Base-by-base conservation (phyloP, 2,888 invertebrate species). In the Amphiduros pacificus region DNA sequence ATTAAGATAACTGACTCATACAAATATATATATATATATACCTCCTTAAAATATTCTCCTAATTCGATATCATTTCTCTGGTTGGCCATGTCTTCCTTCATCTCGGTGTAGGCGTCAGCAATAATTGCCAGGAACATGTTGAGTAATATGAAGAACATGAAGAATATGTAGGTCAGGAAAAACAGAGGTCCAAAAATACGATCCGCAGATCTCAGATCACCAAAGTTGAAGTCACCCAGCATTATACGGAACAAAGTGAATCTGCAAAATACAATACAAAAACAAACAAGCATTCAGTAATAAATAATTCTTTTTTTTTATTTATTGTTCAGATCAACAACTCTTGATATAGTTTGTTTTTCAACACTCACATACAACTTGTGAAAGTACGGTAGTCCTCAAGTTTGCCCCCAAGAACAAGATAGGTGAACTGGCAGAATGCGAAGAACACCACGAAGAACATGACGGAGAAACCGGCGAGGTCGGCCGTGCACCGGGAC, bases 101-200 rank as follows among this genome's bases (percentile, higher is more conserved):
- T 90, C 73, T 89, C 88, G 0, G 88, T 86, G 76, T 91, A 91
- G 0, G 90, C 89, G 76, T 91, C 91, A 77, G 89, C 90, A 71
- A 91, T 90, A 74, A 91, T 91, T 64, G 91, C 91, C 80, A 91
- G 78, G 82, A 91, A 91, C 90, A 91, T 90, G 80, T 91, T 91
- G 85, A 91, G 81, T 53, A 91, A 81, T 32, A 91, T 88, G 77
- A 91, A 90, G 85, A 90, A 90, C 9, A 91, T 90, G 71, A 91
- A 86, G 82, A 91, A 88, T 65, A 91, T 89, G 74, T 89, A 91
- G 27, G 88, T 85, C 41, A 91, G 79, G 79, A 91, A 91, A 82
- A 88, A 92, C 61, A 89, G 83, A 0, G 91, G 91, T 0, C 90
- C 91, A 50, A 91, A 82, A 27, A 89, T 77, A 55, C 88, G 84